phyloP scores from a whole-genome alignment of 2,888 invertebrate genomes.

The Callyntrura guangdongensis region DNA sequence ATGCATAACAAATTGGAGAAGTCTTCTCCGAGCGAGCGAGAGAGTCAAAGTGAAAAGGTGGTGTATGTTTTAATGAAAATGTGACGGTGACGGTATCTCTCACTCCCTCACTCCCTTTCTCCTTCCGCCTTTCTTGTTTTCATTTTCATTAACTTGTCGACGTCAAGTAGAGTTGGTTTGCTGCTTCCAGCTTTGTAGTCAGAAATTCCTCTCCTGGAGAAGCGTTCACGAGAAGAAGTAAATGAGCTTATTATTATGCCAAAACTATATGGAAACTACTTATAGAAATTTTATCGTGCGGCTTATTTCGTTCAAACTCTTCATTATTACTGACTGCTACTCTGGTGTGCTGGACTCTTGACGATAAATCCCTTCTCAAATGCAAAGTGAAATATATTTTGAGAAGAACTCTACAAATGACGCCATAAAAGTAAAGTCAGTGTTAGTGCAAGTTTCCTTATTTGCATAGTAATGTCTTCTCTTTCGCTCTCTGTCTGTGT shows the following conservation, averaged over 20 bases:
- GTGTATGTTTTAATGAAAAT: neutral
- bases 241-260: slow-evolving; percentile 16
- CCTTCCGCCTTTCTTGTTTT: slow-evolving; percentile 50
- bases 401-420: slow-evolving; percentile 37
- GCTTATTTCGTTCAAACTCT: neutral
- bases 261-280: neutral
- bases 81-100: slow-evolving; percentile 1
- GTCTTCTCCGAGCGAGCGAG: neutral
- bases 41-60: neutral
- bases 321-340: neutral
- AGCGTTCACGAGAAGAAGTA: neutral
- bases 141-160: slow-evolving; percentile 43
- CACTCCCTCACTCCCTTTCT: neutral
- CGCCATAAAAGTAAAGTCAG: neutral
- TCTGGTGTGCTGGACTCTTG: neutral
- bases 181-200: neutral
- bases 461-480: slow-evolving; percentile 46
- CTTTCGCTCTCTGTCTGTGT: neutral
- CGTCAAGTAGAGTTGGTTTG: neutral
- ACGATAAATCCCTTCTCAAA: slow-evolving; percentile 23
- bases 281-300: neutral
- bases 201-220: neutral
- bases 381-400: slow-evolving; percentile 38
- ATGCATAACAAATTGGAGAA: no score
- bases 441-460: slow-evolving; percentile 36